Percentiles rank a stretch among this genome's conserved stretches.
Conservation (phyloP, 2,797 vertebrate genomes). For the Benthosema pterotum region DNA sequence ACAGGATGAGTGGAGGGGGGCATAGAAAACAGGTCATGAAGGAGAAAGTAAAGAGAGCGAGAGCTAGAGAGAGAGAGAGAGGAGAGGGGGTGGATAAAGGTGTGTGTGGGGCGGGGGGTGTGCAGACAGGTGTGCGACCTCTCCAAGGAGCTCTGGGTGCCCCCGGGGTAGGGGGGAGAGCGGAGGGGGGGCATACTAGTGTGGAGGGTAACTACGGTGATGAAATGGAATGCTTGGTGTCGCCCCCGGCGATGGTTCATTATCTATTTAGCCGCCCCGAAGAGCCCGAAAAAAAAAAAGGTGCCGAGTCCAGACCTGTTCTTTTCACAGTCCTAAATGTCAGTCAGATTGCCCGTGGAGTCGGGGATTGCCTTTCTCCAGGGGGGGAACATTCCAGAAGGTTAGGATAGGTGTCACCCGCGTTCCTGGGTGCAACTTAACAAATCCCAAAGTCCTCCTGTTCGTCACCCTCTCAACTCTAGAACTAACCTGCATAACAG, state of each 20-base stretch:
- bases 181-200: background rate
- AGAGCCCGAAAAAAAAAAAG: conserved; percentile 51
- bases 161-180: conserved; percentile 20
- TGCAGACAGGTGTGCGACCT: conserved; percentile 73
- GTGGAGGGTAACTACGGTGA: conserved; percentile 57
- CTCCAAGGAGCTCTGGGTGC: conserved; percentile 36
- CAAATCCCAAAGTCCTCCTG: no score
- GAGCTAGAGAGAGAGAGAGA: background rate
- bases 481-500: no score
- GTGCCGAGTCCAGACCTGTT: conserved; percentile 56
- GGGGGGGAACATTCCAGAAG: conserved; percentile 24
- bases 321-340: conserved; percentile 50
- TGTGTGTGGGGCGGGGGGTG: conserved; percentile 38
- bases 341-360: conserved; percentile 43
- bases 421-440: no score
- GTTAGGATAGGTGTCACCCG: background rate
- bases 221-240: conserved; percentile 66
- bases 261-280: conserved; percentile 44
- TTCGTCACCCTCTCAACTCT: no score
- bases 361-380: conserved; percentile 33
- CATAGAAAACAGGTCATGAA: no score
- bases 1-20: no score
- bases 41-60: background rate
- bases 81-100: conserved; percentile 7
- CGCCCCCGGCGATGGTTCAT: conserved; percentile 64